A percentile compares a stretch with the other conserved stretches of the same genome.
Evolutionary conservation across 2,113 vertebrate species (phyloP).

Genomic region (Sprattus sprattus): DNA sequence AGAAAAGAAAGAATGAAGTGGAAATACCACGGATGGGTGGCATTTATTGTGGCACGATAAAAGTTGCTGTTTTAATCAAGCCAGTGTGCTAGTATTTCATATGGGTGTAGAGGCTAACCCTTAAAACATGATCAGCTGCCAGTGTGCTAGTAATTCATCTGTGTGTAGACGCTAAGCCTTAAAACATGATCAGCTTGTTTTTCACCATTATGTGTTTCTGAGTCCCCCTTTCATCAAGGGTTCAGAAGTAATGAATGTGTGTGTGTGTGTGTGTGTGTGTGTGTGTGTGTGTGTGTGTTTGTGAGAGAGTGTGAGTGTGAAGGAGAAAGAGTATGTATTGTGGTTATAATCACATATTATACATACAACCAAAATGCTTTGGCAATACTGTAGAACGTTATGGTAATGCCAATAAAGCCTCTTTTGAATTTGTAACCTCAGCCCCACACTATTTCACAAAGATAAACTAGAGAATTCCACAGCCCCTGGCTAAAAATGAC

Average conservation of each 20-base stretch:
- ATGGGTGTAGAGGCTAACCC: background rate
- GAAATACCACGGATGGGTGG: background rate
- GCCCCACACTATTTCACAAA: too few relatives aligned
- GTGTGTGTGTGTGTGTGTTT: too few relatives aligned
- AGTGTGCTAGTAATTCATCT: background rate
- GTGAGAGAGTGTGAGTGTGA: too few relatives aligned
- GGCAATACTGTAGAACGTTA: too few relatives aligned
- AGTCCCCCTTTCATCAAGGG: background rate
- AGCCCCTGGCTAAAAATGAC: too few relatives aligned
- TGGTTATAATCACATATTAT: too few relatives aligned
- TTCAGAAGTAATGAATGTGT: background rate
- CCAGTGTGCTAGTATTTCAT: slow-evolving; percentile 1
- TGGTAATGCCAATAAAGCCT: too few relatives aligned
- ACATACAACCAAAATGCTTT: too few relatives aligned
- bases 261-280: too few relatives aligned
- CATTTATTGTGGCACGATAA: slow-evolving; percentile 11
- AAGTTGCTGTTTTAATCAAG: background rate
- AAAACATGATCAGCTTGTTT: background rate
- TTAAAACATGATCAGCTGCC: background rate
- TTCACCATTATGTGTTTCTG: background rate
- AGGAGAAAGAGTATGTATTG: background rate
- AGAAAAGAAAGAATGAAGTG: background rate
- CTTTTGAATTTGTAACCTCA: too few relatives aligned
- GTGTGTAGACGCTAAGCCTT: background rate
- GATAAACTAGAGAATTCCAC: too few relatives aligned